A percentile compares a stretch with the other conserved stretches of the same genome.
Evolutionary conservation across 2,888 invertebrate genomes (phyloP).

Genomic region (Acleris literana): DNA sequence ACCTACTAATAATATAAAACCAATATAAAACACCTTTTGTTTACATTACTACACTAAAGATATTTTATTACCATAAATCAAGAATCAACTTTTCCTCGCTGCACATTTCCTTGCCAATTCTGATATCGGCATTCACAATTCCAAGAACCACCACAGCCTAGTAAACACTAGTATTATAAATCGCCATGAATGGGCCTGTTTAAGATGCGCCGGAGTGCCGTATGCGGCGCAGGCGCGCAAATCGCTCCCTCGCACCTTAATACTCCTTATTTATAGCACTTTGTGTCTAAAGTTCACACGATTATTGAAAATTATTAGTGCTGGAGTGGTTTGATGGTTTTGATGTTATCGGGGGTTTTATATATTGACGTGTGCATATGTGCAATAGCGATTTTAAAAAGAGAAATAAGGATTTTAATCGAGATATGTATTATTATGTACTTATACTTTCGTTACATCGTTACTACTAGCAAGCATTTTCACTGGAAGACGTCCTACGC

Average conservation of each 20-base stretch:
- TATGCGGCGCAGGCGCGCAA: constrained; percentile 18
- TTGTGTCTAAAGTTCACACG: constrained; percentile 52
- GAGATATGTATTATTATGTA: too few species aligned
- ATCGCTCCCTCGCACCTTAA: constrained; percentile 46
- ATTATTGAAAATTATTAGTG: constrained; percentile 37
- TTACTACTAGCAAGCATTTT: too few species aligned
- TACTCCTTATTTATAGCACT: constrained; percentile 58
- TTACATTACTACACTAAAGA: not conserved
- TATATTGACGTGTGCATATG: not conserved
- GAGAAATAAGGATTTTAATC: too few species aligned
- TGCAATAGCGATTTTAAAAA: too few species aligned
- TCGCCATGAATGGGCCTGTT: constrained; percentile 69
- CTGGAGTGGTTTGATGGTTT: constrained; percentile 11
- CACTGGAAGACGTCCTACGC: too few species aligned
- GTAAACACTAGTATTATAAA: constrained; percentile 61
- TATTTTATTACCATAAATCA: too few species aligned
- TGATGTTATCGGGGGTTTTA: constrained; percentile 25
- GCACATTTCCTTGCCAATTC: constrained; percentile 9
- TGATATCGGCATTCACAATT: constrained; percentile 41
- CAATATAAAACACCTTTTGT: too few species aligned
- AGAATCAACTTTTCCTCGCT: not conserved
- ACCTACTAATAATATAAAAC: too few species aligned
- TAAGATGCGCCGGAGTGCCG: constrained; percentile 10
- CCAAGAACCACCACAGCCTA: constrained; percentile 55
- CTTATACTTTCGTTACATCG: too few species aligned